Percentiles rank a stretch among this genome's conserved stretches.
These are phyloP conservation scores for Spinus pinus DNA, from an alignment of 2,797 vertebrate genomes.

Conservation along the genomic window DNA sequence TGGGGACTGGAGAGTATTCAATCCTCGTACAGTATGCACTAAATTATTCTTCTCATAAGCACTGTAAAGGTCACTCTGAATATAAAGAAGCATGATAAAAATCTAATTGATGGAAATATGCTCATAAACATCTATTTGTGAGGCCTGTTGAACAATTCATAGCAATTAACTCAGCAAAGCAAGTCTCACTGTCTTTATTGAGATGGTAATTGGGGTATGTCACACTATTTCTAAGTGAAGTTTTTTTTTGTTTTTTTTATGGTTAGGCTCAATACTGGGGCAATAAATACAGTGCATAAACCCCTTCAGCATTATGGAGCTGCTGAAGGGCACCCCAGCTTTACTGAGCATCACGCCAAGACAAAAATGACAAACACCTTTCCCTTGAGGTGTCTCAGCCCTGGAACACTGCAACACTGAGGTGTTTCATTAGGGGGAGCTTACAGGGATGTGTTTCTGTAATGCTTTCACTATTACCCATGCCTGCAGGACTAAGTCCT, in stretches of 20 bases:
- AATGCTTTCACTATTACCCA: not conserved
- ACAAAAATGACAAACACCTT: not conserved
- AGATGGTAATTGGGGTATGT: slow-evolving; percentile 4
- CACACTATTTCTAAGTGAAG: not conserved
- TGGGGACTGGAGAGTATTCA: not conserved
- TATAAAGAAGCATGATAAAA: slow-evolving; percentile 4
- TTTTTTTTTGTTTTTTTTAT: not conserved
- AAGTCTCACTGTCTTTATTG: not conserved
- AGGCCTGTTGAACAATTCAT: slow-evolving; percentile 2
- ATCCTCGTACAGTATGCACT: not conserved
- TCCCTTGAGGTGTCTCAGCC: not conserved
- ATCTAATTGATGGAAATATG: not conserved
- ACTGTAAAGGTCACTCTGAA: slow-evolving; percentile 19
- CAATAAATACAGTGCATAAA: not conserved
- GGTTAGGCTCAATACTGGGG: not conserved
- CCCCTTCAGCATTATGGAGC: not conserved
- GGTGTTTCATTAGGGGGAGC: not conserved
- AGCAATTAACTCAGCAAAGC: slow-evolving; percentile 26
- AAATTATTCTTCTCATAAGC: not conserved
- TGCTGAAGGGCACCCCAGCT: not conserved
- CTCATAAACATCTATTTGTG: slow-evolving; percentile 21
- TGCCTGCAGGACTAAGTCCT: not conserved
- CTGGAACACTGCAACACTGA: not conserved
- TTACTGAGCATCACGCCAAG: not conserved
- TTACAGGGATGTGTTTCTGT: not conserved